A percentile compares a stretch with the other conserved stretches of the same genome.
Evolutionary conservation across 37 sponge, comb jelly and placozoan species (phyloP).

Genomic region (Tethya wilhelma): DNA sequence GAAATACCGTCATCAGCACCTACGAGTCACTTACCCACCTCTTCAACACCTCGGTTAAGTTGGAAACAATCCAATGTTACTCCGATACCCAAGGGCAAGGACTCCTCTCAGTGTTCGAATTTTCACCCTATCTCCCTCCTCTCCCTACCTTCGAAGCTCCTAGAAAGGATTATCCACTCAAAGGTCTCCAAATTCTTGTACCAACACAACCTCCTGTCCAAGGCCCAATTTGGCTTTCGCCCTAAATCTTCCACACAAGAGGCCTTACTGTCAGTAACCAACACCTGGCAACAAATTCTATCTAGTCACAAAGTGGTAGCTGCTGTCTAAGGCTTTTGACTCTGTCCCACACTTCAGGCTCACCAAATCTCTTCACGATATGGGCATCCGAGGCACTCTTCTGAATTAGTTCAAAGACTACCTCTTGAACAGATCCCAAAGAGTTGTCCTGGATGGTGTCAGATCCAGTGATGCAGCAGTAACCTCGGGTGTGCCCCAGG

Average conservation of each 20-base stretch:
- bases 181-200: slow-evolving; percentile 13
- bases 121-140: slow-evolving; percentile 32
- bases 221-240: slow-evolving; percentile 30
- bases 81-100: slow-evolving; percentile 16
- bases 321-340: slow-evolving; percentile 11
- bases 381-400: slow-evolving; percentile 15
- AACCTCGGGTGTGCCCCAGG: too few species aligned
- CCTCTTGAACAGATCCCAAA: slow-evolving; percentile 11
- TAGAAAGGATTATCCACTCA: slow-evolving; percentile 20
- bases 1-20: not conserved
- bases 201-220: slow-evolving; percentile 33
- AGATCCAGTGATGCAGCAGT: not conserved
- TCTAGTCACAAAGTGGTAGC: not conserved
- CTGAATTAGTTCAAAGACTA: slow-evolving; percentile 20
- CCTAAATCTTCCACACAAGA: slow-evolving; percentile 22
- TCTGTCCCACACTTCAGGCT: slow-evolving; percentile 19
- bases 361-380: not conserved
- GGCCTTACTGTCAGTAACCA: slow-evolving; percentile 10
- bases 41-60: not conserved
- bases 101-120: slow-evolving; percentile 7
- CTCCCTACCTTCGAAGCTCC: slow-evolving; percentile 17
- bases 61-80: slow-evolving; percentile 26
- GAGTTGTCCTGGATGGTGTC: slow-evolving; percentile 28
- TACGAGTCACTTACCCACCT: not conserved
- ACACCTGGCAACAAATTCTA: slow-evolving; percentile 2